phyloP scores from a whole-genome alignment of 2,113 vertebrate genomes.

The Scomber japonicus region DNA sequence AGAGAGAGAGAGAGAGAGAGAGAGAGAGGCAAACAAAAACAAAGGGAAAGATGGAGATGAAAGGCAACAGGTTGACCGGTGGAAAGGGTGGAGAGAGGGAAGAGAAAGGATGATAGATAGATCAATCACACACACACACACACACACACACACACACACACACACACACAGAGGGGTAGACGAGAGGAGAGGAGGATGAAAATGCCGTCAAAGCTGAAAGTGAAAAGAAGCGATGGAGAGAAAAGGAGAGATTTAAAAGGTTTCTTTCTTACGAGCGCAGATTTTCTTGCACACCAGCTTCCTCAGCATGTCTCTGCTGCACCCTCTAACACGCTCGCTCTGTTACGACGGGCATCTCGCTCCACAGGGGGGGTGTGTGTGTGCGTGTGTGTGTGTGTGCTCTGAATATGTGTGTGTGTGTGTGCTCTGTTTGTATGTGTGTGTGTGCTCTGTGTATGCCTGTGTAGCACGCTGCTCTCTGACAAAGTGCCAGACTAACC shows the following conservation, averaged over 20 bases:
- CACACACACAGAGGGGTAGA: too few species aligned
- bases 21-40: neutral
- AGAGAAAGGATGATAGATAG: neutral
- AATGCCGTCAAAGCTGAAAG: neutral
- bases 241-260: slow-evolving; percentile 4
- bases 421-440: slow-evolving; percentile 13
- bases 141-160: too few species aligned
- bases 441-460: slow-evolving; percentile 20
- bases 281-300: slow-evolving; percentile 88
- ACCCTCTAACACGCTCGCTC: slow-evolving; percentile 62
- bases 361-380: slow-evolving; percentile 20
- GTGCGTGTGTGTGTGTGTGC: slow-evolving; percentile 34
- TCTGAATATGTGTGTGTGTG: neutral
- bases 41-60: neutral
- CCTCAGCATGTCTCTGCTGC: slow-evolving; percentile 85
- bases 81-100: neutral
- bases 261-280: slow-evolving; percentile 84
- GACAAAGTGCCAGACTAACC: slow-evolving; percentile 67
- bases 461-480: slow-evolving; percentile 17
- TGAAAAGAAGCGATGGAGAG: neutral
- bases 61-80: slow-evolving; percentile 51
- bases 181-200: neutral
- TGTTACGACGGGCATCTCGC: slow-evolving; percentile 35
- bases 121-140: neutral
- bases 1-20: too few species aligned